A percentile compares a stretch with the other conserved stretches of the same genome.
Conservation (phyloP, 2,797 vertebrate species). For the Furcifer pardalis region DNA sequence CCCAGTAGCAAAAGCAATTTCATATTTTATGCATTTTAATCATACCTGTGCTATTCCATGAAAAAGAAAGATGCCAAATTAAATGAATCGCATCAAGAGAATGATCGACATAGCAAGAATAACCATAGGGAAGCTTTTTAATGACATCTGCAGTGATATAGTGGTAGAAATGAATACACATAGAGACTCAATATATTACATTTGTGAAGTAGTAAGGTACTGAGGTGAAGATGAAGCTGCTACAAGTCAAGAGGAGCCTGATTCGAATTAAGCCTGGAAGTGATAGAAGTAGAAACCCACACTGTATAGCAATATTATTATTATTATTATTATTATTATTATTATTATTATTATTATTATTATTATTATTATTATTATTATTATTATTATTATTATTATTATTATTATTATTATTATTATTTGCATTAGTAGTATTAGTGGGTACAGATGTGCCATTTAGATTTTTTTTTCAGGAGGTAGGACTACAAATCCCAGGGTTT, state of each 20-base stretch:
- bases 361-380: too few species aligned
- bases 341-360: too few species aligned
- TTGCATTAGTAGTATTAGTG: too few species aligned
- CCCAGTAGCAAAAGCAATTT: not conserved
- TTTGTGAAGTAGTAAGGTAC: not conserved
- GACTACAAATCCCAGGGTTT: too few species aligned
- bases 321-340: too few species aligned
- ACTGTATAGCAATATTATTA: too few species aligned
- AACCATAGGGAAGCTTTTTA: slow-evolving; percentile 60
- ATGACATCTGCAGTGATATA: slow-evolving; percentile 38
- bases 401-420: too few species aligned
- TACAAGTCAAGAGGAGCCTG: not conserved
- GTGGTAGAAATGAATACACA: slow-evolving; percentile 39
- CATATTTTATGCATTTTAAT: slow-evolving; percentile 14
- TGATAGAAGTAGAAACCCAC: too few species aligned
- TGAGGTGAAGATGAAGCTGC: not conserved
- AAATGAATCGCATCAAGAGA: slow-evolving; percentile 58
- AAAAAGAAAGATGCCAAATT: slow-evolving; percentile 48
- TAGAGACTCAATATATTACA: not conserved
- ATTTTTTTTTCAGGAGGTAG: too few species aligned
- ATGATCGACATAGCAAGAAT: slow-evolving; percentile 71
- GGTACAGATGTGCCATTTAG: too few species aligned
- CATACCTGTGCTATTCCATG: slow-evolving; percentile 32
- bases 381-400: too few species aligned
- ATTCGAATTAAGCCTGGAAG: not conserved